Evolutionary conservation across 2,113 vertebrate genomes (phyloP).

Genomic region (Sporophila hypoxantha): DNA sequence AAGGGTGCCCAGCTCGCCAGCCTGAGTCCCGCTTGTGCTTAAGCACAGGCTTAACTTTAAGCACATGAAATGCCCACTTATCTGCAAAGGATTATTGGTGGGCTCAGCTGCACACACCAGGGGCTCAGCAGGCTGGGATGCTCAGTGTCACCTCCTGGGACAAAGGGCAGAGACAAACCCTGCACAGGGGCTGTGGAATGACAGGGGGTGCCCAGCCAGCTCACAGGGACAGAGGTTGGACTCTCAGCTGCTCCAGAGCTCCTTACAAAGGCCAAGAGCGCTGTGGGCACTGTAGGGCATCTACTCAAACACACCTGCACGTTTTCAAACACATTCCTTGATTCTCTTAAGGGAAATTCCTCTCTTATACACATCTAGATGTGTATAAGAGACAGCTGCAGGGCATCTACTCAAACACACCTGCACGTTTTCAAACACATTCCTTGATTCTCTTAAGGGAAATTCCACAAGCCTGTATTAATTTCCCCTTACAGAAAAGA

Average conservation of each 20-base stretch:
- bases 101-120: background rate
- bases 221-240: fast-evolving
- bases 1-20: background rate
- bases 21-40: fast-evolving
- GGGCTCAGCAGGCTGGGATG: background rate
- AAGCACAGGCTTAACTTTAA: background rate
- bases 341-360: no score
- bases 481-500: background rate
- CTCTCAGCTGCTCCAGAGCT: background rate
- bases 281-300: background rate
- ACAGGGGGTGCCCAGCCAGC: background rate
- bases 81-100: background rate
- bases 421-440: fast-evolving
- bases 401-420: background rate
- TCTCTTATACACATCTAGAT: no score
- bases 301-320: background rate
- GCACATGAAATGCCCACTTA: background rate
- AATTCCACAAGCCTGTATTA: background rate
- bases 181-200: fast-evolving
- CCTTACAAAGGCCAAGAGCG: background rate
- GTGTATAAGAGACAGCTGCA: no score
- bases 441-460: background rate
- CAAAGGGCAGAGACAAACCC: background rate
- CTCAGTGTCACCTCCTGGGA: background rate
- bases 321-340: background rate